phyloP scores from a whole-genome alignment of 2,888 invertebrate genomes.

The Patella pellucida region DNA sequence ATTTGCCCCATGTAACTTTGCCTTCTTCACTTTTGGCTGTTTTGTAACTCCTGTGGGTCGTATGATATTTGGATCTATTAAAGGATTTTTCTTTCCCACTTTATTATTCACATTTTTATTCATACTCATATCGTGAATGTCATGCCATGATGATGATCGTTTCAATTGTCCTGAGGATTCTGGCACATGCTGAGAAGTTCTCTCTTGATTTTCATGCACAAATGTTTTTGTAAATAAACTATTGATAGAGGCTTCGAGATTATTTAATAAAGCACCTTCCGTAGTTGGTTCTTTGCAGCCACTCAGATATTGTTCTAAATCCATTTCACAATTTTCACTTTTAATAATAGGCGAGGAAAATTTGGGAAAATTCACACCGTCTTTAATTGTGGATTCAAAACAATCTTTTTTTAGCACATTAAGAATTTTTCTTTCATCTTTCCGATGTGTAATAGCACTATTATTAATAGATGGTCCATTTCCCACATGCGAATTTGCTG shows the following conservation, averaged over 20 bases:
- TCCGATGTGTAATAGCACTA: neutral
- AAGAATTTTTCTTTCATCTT: neutral
- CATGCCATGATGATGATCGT: conserved; percentile 9
- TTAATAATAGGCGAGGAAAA: conserved; percentile 2
- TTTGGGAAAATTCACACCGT: neutral
- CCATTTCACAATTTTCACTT: neutral
- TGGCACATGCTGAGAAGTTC: conserved; percentile 10
- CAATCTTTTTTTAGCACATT: neutral
- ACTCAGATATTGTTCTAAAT: neutral
- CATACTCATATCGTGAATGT: conserved; percentile 9
- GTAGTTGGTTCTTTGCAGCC: neutral
- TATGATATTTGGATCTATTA: conserved; percentile 16
- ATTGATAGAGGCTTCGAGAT: conserved; percentile 24
- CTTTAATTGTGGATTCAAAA: no score
- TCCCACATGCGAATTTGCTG: conserved; percentile 6
- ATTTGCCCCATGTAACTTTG: neutral
- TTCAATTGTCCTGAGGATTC: neutral
- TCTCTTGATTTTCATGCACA: conserved; percentile 15
- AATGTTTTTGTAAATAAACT: conserved; percentile 22
- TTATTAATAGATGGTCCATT: neutral
- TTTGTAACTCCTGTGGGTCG: conserved; percentile 4
- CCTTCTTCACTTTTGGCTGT: neutral
- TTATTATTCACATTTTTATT: conserved; percentile 21
- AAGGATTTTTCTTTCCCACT: neutral
- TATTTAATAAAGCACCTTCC: conserved; percentile 13